phyloP scores from a whole-genome alignment of 1,140 invertebrate species.

The Harpegnathos saltator region DNA sequence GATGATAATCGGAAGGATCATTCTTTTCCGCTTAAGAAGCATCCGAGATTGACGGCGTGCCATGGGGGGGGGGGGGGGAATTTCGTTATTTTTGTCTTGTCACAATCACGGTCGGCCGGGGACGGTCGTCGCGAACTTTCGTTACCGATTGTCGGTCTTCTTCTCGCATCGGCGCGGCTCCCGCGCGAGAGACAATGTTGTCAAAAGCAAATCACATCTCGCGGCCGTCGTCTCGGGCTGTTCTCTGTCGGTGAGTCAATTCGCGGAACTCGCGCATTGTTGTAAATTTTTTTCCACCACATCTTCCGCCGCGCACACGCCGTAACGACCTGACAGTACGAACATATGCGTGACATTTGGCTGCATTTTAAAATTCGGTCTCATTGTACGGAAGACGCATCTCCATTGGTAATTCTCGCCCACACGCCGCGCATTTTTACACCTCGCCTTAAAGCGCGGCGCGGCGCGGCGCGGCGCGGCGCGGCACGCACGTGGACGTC shows the following conservation, averaged over 20 bases:
- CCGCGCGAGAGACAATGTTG: constrained; percentile 1
- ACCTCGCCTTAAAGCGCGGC: constrained; percentile 66
- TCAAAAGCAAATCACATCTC: constrained; percentile 1
- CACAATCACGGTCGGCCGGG: not conserved
- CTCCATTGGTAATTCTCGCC: constrained; percentile 82
- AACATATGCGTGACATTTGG: constrained; percentile 35
- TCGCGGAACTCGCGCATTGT: constrained; percentile 5
- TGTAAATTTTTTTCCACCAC: constrained; percentile 9
- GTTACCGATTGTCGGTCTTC: not conserved
- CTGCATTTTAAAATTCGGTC: constrained; percentile 46
- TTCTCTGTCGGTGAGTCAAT: constrained; percentile 3
- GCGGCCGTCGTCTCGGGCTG: not conserved
- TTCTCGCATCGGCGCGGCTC: no score
- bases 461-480: no score
- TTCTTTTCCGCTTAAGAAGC: constrained; percentile 2
- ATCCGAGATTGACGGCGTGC: constrained; percentile 5
- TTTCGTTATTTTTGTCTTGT: constrained; percentile 13
- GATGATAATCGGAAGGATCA: constrained; percentile 37
- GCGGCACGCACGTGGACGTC: constrained; percentile 44
- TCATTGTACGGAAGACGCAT: constrained; percentile 74
- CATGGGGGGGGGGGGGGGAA: not conserved
- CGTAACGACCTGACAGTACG: not conserved
- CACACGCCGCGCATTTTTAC: constrained; percentile 78
- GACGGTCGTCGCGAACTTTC: no score
- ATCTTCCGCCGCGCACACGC: not conserved